Conservation (phyloP, 1,140 invertebrate genomes). For the Drosophila albomicans region DNA sequence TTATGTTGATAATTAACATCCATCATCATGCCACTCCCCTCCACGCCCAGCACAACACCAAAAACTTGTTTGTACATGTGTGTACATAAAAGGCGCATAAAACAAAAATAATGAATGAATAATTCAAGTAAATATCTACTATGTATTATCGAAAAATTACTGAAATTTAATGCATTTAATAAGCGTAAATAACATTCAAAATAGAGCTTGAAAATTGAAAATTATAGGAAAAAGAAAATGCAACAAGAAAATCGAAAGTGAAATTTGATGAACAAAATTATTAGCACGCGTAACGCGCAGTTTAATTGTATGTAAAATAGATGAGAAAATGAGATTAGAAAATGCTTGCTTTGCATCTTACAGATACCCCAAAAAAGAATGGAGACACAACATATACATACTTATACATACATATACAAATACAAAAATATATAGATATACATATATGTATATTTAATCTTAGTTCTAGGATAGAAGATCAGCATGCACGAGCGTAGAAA, state of each 20-base stretch:
- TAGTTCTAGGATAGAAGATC: constrained; percentile 47
- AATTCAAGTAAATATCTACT: constrained; percentile 15
- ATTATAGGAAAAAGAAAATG: constrained; percentile 18
- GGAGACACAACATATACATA: constrained; percentile 25
- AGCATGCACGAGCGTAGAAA: constrained; percentile 28
- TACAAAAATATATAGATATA: too few species aligned
- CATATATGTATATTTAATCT: constrained; percentile 21
- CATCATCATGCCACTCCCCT: not conserved
- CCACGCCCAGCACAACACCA: constrained; percentile 2
- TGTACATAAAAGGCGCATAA: constrained; percentile 47
- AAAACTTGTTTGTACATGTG: constrained; percentile 11
- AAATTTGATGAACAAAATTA: constrained; percentile 17
- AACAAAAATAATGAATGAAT: not conserved
- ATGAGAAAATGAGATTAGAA: constrained; percentile 29
- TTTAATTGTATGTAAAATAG: constrained; percentile 50
- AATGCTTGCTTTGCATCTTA: constrained; percentile 43
- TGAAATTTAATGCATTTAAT: constrained; percentile 77
- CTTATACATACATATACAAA: constrained; percentile 16
- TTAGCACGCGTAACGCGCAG: constrained; percentile 28
- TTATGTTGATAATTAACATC: constrained; percentile 1
- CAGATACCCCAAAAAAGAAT: constrained; percentile 13
- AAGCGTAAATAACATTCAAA: constrained; percentile 74
- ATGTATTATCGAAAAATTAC: constrained; percentile 56
- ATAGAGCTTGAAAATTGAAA: constrained; percentile 62
- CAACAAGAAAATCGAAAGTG: constrained; percentile 10